Conservation (phyloP, 2,797 vertebrate species). For the Muscicapa comitata region DNA sequence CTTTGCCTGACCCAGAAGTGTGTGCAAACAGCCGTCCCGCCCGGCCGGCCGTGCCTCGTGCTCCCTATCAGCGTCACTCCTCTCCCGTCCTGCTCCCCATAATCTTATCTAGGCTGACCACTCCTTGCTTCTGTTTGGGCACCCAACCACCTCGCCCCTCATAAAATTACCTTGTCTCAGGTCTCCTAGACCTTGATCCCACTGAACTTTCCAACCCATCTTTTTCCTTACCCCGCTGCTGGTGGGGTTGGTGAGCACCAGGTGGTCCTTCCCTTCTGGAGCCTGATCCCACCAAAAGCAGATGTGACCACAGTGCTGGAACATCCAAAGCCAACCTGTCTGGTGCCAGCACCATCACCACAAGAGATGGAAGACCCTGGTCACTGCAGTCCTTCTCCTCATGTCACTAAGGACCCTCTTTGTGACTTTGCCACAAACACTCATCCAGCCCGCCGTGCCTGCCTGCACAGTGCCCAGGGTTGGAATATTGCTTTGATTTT, state of each 20-base stretch:
- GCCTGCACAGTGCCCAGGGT: not conserved
- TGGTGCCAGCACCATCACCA: not conserved
- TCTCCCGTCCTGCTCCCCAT: not conserved
- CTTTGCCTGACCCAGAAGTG: not conserved
- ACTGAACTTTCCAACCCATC: slow-evolving; percentile 10
- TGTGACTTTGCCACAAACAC: not conserved
- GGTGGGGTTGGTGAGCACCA: not conserved
- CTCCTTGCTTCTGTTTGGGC: slow-evolving; percentile 59
- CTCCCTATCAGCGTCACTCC: slow-evolving; percentile 34
- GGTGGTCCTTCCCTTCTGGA: not conserved
- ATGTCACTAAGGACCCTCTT: not conserved
- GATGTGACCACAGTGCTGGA: not conserved
- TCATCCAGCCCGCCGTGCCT: accelerated
- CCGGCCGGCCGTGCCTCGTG: not conserved
- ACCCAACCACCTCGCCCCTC: slow-evolving; percentile 44
- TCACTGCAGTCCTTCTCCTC: not conserved
- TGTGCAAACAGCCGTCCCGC: not conserved
- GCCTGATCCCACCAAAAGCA: not conserved
- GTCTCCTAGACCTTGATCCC: slow-evolving; percentile 56
- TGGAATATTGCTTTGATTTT: not conserved
- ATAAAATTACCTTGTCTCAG: slow-evolving; percentile 31
- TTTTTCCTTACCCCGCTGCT: not conserved
- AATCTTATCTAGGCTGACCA: slow-evolving; percentile 63
- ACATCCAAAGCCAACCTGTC: not conserved
- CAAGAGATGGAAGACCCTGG: not conserved